Evolutionary conservation across 53 echinoderm and acorn worm genomes (phyloP), one percentile per base, ranked within the genome.

Genomic region (Henricia sp.): DNA sequence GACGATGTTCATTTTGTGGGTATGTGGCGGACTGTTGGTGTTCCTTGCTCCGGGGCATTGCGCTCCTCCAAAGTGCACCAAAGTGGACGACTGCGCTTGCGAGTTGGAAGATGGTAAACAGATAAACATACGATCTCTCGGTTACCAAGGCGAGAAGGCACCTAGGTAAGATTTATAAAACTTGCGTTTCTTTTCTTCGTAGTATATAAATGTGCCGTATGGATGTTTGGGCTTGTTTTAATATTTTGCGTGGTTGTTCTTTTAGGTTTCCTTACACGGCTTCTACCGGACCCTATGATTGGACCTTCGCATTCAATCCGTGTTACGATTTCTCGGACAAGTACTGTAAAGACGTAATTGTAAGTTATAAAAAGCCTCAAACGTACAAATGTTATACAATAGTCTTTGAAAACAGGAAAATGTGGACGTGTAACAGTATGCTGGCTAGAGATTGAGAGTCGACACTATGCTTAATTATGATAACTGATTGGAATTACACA

Each of bases 51-150:
- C n/a, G n/a, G n/a, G n/a, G n/a, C n/a, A n/a, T n/a, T n/a, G n/a
- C n/a, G 17, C 27, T 23, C 3, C 60, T 17, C 26, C 58, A 2
- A 16, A 17, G 13, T 77, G 77, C 17, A 60, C 13, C 9, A 58
- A 58, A 60, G 19, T 77, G 35, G 77, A 77, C n/a, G 77, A 77
- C 40, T 77, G 77, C 40, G 58, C 77, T 3, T 77, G 77, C 34
- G 28, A 26, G 43, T 39, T 46, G 29, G 16, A 29, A 6, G 77
- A 77, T 19, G 77, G 77, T 26, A 57, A 56, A 41, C 28, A 41
- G 38, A 42, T 77, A 24, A 43, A 59, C 77, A 77, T 77, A 16
- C 27, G 59, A 44, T 77, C 77, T 12, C 17, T 77, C 40, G 77
- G 77, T 19, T 33, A 60, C 25, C 17, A 60, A 25, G 77, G 60